Base-by-base conservation (phyloP, 2,888 invertebrate genomes). In the Hirtodrosophila alboralis region DNA sequence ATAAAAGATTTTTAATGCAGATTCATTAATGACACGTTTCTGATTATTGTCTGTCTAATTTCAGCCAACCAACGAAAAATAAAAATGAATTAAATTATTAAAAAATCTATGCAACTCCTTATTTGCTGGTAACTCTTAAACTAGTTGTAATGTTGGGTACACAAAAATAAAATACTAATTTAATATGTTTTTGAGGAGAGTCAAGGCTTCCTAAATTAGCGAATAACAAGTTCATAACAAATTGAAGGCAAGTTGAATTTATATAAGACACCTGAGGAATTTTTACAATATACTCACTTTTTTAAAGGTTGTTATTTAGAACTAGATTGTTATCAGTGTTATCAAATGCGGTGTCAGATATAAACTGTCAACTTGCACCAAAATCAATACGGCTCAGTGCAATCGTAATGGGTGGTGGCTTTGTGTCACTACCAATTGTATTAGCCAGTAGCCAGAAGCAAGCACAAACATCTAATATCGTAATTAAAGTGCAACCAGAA, bases 381-480 rank as follows among this genome's bases (percentile, higher is more conserved):
- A 54, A 53, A 54, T 54, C 68, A 68, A 48, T 52, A 70, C 57
- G 70, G 60, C 45, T 69, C 62, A 61, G 61, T 64, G 70, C 72
- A 52, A 63, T 59, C 88, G 89, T 89, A 84, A 90, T 90, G 90
- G 90, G 89, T 84, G 89, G 89, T 77, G 87, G 89, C 74, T 88
- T 89, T 84, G 80, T 83, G 71, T 86, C 87, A 75, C 85, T 87
- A 67, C 85, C 87, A 69, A 75, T 79, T 41, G 73, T 64, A 67
- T 58, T 75, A 70, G 59, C 79, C 70, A 68, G 60, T 37, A 56
- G 45, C 38, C 58, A 63, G 13, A 14, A 72, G 13, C 40, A 54
- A 45, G 12, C 37, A 23, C 43, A 57, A 51, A 23, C 57, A 54
- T 40, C 13, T 14, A 61, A 16, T 27, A 33, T 48, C 28, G 40